Evolutionary conservation across 1,140 invertebrate species (phyloP), one percentile per base, ranked within the genome.

Genomic region (Asobara japonica): DNA sequence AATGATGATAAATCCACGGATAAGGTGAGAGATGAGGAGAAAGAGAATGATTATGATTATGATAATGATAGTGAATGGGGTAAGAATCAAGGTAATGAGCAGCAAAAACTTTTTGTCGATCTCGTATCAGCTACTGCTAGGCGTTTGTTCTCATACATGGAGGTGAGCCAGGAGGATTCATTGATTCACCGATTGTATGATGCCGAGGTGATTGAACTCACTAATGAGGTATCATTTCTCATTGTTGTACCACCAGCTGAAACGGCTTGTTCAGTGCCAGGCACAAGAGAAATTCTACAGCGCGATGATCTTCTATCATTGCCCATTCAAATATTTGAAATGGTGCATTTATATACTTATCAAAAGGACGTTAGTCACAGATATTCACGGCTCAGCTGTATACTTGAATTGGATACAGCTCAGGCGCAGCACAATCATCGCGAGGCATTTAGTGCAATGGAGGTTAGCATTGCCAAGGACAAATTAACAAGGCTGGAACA

Each of bases 291-390:
- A 80, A 90, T 94, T 16, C 88, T 96, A 0, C 93, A 95, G 78
- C 89, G 93, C 56, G 91, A 91, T 7, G 94, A 97, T 82, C 87
- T 96, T 20, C 90, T 96, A 11, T 93, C 94, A 33, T 87, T 98
- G 31, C 96, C 96, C 0, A 93, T 98, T 13, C 93, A 94, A 85
- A 89, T 90, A n/a, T 95, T 97, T 79, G 97, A 98, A 90, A 97
- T 97, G 93, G 94, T 97, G 45, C 95, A 98, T 79, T 87, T 97
- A 51, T 92, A 92, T 71, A 97, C 96, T 6, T 99, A 98, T 85
- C 96, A 97, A 78, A 91, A 90, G 20, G 93, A 93, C 66, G 93
- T 98, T 22, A 93, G 98, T 7, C 92, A 93, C 77, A 92, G 94
- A 77, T 98, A 98, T 86, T 95, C 95, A 0, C 91, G 96, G 36